Percentiles rank a stretch among this genome's conserved stretches.
Conservation (phyloP, 2,113 vertebrate species). For the Chaetorhynchus papuensis region DNA sequence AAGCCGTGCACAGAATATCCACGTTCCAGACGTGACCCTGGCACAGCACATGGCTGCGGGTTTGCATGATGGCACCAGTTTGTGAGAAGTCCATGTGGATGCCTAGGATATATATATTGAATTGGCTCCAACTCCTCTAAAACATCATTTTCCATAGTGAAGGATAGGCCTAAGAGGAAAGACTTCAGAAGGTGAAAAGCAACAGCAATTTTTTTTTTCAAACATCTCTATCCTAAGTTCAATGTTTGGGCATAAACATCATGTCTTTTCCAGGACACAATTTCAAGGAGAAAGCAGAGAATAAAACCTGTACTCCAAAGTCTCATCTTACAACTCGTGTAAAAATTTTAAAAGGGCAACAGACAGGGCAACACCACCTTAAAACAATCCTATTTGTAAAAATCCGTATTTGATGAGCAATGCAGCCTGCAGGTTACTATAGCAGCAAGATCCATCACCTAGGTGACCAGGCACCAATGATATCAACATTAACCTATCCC, state of each 20-base stretch:
- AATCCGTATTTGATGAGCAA: not conserved
- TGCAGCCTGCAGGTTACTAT: constrained; percentile 25
- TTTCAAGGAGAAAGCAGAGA: not conserved
- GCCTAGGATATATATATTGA: not conserved
- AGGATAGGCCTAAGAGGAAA: not conserved
- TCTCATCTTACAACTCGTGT: not conserved
- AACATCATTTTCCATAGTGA: not conserved
- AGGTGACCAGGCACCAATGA: constrained; percentile 24
- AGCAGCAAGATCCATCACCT: constrained; percentile 47
- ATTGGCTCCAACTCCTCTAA: not conserved
- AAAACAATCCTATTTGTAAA: not conserved
- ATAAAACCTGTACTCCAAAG: not conserved
- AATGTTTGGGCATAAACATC: not conserved
- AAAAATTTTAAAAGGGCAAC: not conserved
- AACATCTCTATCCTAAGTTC: not conserved
- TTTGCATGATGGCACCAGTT: not conserved
- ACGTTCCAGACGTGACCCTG: not conserved
- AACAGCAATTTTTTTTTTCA: not conserved
- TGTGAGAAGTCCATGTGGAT: not conserved
- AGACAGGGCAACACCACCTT: not conserved
- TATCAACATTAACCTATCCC: not conserved
- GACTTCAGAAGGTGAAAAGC: not conserved
- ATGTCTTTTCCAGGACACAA: not conserved
- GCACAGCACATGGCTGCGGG: not conserved
- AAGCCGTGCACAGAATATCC: not conserved